phyloP scores from a whole-genome alignment of 2,113 vertebrate genomes.

The Macrotus californicus region DNA sequence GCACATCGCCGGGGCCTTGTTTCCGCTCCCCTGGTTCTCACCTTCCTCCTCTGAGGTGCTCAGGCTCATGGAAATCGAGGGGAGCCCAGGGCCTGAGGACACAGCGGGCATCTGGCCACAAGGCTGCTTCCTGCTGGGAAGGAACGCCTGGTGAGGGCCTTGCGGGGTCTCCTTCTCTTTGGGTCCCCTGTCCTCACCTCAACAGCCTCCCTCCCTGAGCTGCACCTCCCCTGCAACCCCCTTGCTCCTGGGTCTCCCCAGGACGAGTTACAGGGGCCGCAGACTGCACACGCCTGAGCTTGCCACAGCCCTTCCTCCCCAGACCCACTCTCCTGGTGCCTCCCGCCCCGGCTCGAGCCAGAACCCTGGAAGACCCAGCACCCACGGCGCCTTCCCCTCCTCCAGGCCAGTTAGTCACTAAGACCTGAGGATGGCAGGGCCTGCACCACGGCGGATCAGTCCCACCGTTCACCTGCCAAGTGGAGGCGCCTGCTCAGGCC shows the following conservation, averaged over 20 bases:
- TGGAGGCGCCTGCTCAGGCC: not conserved
- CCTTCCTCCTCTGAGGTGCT: not conserved
- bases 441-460: not conserved
- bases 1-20: accelerated
- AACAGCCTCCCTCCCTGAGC: not conserved
- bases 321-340: not conserved
- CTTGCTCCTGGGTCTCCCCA: no score
- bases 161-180: accelerated
- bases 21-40: not conserved
- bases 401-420: not conserved
- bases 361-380: accelerated
- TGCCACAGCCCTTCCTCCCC: not conserved
- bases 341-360: not conserved
- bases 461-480: accelerated
- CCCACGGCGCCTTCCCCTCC: not conserved
- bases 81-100: not conserved
- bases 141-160: not conserved
- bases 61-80: not conserved
- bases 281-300: not conserved
- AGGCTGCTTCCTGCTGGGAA: not conserved
- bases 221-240: accelerated
- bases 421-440: not conserved
- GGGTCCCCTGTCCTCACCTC: no score
- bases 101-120: no score
- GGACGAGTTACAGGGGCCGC: not conserved